Base-by-base conservation (phyloP, 2,797 vertebrate genomes). In the Stomatorhinus walkeri region DNA sequence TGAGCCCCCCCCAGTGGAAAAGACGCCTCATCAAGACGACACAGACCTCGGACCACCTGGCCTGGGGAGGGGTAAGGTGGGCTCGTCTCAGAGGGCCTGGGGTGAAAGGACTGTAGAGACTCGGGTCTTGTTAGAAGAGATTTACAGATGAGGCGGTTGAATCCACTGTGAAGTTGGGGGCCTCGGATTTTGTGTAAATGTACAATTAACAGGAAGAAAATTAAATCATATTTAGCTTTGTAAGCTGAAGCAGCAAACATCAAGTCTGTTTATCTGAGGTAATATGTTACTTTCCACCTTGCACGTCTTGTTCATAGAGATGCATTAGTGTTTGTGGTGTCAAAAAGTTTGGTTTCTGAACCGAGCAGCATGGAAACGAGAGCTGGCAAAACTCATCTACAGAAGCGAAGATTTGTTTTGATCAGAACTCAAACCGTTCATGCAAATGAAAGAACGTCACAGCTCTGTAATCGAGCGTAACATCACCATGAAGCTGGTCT, bases 1-100 rank as follows among this genome's bases (percentile, higher is more conserved):
- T 76, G 94, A 94, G 14, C 46, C 54, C 19, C 81, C 94, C 72
- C 87, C 85, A 1, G 95, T 94, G 94, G 95, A 95, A 10, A 95
- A 90, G 91, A 68, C 84, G n/a, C 64, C 56, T 24, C 9, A 89
- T 64, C 61, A 88, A 2, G 89, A 54, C 2, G 85, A 84, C 46
- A 88, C 92, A 32, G 87, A 89, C 2, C 52, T 88, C 3, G 7
- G 0, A 28, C 51, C 43, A 5, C 54, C 72, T 24, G 79, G 79
- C 87, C 94, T 93, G 89, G 88, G 88, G 32, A 95, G 94, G 93
- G 94, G 95, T 95, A 93, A 5, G 46, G 24, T 87, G 1, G 16
- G 2, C 32, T 28, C 1, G 54, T 36, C 0, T 14, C 32, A 32
- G n/a, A 89, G 87, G 16, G n/a, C 22, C 43, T 48, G 81, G 43